Evolutionary conservation across 1,140 invertebrate genomes (phyloP).

Genomic region (Scaptomyza montana): DNA sequence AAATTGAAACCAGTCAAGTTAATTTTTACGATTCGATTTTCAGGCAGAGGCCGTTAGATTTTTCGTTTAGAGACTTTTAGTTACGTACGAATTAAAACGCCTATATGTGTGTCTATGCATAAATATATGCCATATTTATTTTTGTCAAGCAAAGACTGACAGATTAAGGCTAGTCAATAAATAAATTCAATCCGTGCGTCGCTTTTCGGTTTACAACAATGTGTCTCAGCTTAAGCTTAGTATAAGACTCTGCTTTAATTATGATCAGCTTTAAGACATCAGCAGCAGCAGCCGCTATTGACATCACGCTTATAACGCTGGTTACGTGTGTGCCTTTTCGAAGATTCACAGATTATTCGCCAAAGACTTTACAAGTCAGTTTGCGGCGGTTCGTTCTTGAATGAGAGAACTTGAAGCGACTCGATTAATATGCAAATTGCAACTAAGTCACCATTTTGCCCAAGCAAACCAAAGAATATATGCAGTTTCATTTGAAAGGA

Average conservation of each 20-base stretch:
- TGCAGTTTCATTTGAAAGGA: neutral
- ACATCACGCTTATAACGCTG: slow-evolving; percentile 55
- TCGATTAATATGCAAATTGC: slow-evolving; percentile 50
- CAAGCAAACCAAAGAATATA: slow-evolving; percentile 13
- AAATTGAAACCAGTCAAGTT: slow-evolving; percentile 59
- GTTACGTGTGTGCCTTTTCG: slow-evolving; percentile 37
- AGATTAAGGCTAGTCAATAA: slow-evolving; percentile 7
- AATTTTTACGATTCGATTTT: slow-evolving; percentile 20
- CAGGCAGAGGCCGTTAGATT: slow-evolving; percentile 40
- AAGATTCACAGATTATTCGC: neutral
- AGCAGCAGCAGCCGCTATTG: slow-evolving; percentile 4
- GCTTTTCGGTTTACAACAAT: neutral
- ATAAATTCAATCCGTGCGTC: neutral
- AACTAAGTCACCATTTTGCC: slow-evolving; percentile 36
- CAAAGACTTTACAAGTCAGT: slow-evolving; percentile 10
- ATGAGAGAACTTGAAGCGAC: slow-evolving; percentile 10
- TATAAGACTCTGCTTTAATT: neutral
- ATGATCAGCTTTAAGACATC: neutral
- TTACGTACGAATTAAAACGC: slow-evolving; percentile 24
- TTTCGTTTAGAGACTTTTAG: slow-evolving; percentile 50
- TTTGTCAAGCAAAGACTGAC: neutral
- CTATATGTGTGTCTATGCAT: neutral
- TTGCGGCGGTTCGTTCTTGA: slow-evolving; percentile 18
- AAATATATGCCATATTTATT: neutral
- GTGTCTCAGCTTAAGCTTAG: neutral